Base-by-base conservation (phyloP, 1,140 invertebrate species). In the Micrasema longulum region DNA sequence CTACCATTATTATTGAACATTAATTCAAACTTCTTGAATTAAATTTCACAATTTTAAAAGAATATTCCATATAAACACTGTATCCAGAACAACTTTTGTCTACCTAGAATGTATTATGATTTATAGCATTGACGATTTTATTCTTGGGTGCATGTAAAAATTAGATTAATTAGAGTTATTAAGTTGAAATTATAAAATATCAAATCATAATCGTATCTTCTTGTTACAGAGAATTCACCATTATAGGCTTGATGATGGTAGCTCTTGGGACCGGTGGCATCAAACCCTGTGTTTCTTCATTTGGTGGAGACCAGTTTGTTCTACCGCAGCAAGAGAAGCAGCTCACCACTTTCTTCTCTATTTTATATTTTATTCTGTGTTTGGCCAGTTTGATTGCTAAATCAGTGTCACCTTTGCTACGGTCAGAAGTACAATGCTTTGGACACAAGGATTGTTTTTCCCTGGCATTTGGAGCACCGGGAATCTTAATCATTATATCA, bases 241-340 rank as follows among this genome's bases (percentile, higher is more conserved):
- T 81, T 77, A 52, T 85, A 76, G 81, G 85, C 82, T 67, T 94
- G 69, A 77, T 89, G 5, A 82, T 94, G 62, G 92, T 95, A 77
- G 92, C 92, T 1, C 12, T 93, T 3, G 93, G 93, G 4, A 93
- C 93, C 0, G 95, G 94, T 4, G 93, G 95, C 1, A 97, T 97
- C 77, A 97, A 97, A 79, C 94, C 95, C 1, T 97, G 95, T 81
- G 94, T 96, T 0, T 88, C 92, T 0, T 90, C 95, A 0, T 97
- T 97, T 80, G 95, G 95, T n/a, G 95, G 93, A 2, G 95, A 97
- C 79, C 95, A 97, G 83, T 94, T 94, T 78, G 76, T 82, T 41
- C 71, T 91, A 2, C 91, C 91, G 1, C 82, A 87, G 75, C 91
- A 89, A 79, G 89, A 84, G 53, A 79, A 80, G 23, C 77, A 88